Percentiles rank a stretch among this genome's conserved stretches.
These are phyloP conservation scores for Formica selysi DNA, from an alignment of 1,140 invertebrate genomes.

Conservation along the genomic window DNA sequence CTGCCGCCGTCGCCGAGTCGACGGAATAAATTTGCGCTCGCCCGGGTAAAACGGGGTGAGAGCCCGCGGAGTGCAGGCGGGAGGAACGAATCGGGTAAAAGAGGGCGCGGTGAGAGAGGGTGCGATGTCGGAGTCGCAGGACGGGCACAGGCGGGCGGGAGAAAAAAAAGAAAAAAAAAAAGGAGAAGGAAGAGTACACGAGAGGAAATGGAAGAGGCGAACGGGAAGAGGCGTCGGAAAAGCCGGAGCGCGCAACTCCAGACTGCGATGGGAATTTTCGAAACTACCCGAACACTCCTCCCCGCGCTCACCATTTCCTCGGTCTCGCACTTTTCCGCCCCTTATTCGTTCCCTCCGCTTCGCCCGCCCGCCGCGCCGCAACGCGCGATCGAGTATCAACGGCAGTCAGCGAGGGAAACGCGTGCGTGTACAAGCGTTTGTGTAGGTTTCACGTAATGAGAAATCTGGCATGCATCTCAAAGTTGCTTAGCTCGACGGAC, in stretches of 20 bases:
- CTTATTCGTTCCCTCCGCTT: conserved; percentile 49
- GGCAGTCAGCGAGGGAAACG: conserved; percentile 51
- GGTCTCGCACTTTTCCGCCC: conserved; percentile 52
- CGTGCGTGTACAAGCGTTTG: conserved; percentile 46
- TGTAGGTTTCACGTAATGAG: conserved; percentile 61
- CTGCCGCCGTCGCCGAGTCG: conserved; percentile 80
- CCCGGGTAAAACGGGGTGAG: conserved; percentile 75
- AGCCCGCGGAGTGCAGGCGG: conserved; percentile 58
- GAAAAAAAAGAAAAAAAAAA: conserved; percentile 29
- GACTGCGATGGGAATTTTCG: conserved; percentile 75
- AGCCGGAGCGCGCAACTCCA: conserved; percentile 68
- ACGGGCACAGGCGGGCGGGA: conserved; percentile 38
- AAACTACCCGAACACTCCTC: conserved; percentile 64
- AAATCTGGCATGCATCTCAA: conserved; percentile 49
- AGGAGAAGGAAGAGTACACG: conserved; percentile 50
- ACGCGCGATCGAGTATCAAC: conserved; percentile 55
- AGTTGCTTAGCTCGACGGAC: conserved; percentile 36
- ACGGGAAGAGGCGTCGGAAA: conserved; percentile 78
- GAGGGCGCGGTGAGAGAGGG: conserved; percentile 36
- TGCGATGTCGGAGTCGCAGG: conserved; percentile 28
- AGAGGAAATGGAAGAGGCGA: conserved; percentile 77
- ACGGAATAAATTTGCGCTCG: conserved; percentile 85
- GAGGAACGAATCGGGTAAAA: neutral
- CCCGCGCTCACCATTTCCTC: conserved; percentile 52
- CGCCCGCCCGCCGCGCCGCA: conserved; percentile 7